Base-by-base conservation (phyloP, 2,888 invertebrate species). In the Abscondita cerata region DNA sequence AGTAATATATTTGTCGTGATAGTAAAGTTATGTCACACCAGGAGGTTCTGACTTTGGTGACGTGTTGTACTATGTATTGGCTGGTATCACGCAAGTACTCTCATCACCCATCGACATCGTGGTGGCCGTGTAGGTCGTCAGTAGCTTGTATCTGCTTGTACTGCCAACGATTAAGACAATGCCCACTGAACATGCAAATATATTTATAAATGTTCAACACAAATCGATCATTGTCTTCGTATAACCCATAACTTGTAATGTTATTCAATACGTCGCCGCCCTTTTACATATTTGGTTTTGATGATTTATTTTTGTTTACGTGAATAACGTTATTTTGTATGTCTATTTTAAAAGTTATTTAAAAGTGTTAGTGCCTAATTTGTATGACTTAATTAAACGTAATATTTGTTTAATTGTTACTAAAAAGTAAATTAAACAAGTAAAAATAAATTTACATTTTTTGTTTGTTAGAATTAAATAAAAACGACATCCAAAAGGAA, bases 121-220 rank as follows among this genome's bases (percentile, higher is more conserved):
- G 63, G 63, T 64, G 63, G 63, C 56, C 63, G 59, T 47, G 63
- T 64, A 56, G 63, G 63, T 59, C 55, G 63, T 58, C 58, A 52
- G 63, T 58, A 64, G 63, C 63, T 55, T 64, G 63, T 64, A 59
- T 52, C 63, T 64, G 59, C 52, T 64, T 64, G 63, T 64, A 56
- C 46, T 34, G 33, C 63, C 48, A 40, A 56, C 59, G 63, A 64
- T 64, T 64, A 64, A 64, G 63, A 64, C 63, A 64, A 64, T 64
- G 59, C 55, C 48, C 52, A 56, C 66, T 68, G 68, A 52, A 62
- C 62, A 62, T 62, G 62, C 62, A 62, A 57, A 62, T 60, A 54
- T 60, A 54, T 60, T 60, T 54, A 33, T 54, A 34, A 16, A 25
- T 53, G 47, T 48, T 18, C 25, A 18, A 15, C 33, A 40, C 38